Percentiles rank a stretch among this genome's conserved stretches.
Evolutionary conservation across 2,113 vertebrate genomes (phyloP).

Genomic region (Progne subis): DNA sequence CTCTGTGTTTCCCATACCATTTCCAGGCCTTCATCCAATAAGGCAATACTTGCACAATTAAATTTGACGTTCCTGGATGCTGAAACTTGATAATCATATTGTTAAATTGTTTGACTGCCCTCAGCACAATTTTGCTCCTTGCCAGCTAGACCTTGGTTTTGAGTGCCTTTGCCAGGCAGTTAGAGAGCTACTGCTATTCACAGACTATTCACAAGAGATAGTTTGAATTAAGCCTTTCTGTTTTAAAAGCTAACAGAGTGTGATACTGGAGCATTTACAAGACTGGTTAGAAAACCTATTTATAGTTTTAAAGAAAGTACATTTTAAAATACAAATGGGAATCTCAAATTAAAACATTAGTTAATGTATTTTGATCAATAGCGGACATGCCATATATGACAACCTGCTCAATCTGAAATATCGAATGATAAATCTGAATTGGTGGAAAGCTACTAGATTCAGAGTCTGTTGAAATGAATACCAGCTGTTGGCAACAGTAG

Average conservation of each 20-base stretch:
- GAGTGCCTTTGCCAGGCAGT: background rate
- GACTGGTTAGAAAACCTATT: background rate
- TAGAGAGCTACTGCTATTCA: background rate
- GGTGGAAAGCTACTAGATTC: background rate
- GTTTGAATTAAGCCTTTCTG: background rate
- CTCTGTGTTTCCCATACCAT: fast-evolving
- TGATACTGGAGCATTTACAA: background rate
- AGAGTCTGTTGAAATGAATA: background rate
- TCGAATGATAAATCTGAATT: background rate
- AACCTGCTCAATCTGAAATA: background rate
- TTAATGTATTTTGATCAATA: background rate
- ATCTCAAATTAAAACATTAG: background rate
- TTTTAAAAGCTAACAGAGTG: background rate
- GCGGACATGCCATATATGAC: background rate
- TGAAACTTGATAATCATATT: background rate
- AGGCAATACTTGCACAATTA: background rate
- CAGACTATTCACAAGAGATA: background rate
- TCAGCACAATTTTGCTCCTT: background rate
- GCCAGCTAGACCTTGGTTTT: background rate
- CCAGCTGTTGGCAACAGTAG: background rate
- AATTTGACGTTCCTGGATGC: background rate
- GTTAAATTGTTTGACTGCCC: background rate
- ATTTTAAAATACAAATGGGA: background rate
- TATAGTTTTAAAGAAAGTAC: background rate
- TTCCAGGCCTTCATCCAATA: background rate